These are phyloP conservation scores for Trematocara unimaculatum DNA, from an alignment of 2,113 vertebrate genomes.

Conservation along the genomic window DNA sequence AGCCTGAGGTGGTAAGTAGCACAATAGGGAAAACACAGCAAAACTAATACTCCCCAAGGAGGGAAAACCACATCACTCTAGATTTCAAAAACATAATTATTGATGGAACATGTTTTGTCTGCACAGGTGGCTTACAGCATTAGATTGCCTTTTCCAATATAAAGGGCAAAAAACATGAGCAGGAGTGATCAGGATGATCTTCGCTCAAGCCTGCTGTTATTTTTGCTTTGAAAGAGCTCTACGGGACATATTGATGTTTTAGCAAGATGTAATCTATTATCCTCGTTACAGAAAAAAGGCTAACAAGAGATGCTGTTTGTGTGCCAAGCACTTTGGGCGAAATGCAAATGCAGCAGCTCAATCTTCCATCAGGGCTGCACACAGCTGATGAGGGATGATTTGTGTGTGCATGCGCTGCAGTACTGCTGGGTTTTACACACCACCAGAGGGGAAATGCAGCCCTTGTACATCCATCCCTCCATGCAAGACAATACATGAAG, in stretches of 20 bases:
- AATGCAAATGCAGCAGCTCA: slow-evolving; percentile 46
- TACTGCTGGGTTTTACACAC: neutral
- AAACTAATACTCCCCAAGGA: slow-evolving; percentile 35
- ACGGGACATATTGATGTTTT: slow-evolving; percentile 4
- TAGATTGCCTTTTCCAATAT: neutral
- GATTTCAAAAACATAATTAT: neutral
- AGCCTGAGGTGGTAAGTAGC: slow-evolving; percentile 39
- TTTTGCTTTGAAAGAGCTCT: neutral
- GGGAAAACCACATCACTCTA: neutral
- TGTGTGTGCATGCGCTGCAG: neutral
- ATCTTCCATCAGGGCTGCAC: slow-evolving; percentile 3
- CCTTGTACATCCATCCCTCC: neutral
- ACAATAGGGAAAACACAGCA: slow-evolving; percentile 36
- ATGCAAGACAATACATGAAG: neutral
- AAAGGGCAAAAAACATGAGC: neutral
- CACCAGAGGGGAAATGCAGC: slow-evolving; percentile 13
- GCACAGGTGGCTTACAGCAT: neutral
- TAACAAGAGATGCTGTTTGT: slow-evolving; percentile 39
- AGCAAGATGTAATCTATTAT: slow-evolving; percentile 32
- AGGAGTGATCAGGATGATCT: neutral
- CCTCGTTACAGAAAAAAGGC: neutral
- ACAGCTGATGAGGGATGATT: slow-evolving; percentile 8
- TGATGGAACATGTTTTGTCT: neutral
- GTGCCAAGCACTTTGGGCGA: slow-evolving; percentile 33
- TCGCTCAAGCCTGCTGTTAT: neutral